Base-by-base conservation (phyloP, 2,797 vertebrate species). In the Phalanger gymnotis region DNA sequence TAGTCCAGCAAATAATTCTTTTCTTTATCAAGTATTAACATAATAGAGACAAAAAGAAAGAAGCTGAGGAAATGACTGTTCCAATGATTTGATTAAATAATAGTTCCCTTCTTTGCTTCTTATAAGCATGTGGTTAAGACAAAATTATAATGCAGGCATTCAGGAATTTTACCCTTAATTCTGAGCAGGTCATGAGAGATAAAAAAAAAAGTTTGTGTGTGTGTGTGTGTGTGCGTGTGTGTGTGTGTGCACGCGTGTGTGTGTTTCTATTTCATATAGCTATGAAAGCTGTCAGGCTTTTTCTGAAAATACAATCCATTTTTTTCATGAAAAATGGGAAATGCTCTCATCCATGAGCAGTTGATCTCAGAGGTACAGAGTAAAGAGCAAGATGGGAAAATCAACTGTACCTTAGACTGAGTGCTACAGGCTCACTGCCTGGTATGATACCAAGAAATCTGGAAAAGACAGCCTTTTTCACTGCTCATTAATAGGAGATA, bases 251-350 rank as follows among this genome's bases (percentile, higher is more conserved):
- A 3, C 28, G 34, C 53, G 53, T 91, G n/a, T 96, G 54, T 90
- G 4, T 25, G 11, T 91, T 5, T 30, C 9, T n/a, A n/a, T 34
- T 13, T 47, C 30, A 19, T 91, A 66, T 95, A 94, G 96, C 51
- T 95, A 96, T 95, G 92, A 93, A 73, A 91, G 40, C 90, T 95
- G 91, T 94, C 90, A 96, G 61, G 54, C 0, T 94, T 95, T 95
- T 92, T 92, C 93, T 92, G 90, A 92, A 97, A 97, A 61, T 31
- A 2, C 40, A 56, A 81, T 97, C 93, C 95, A 97, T 96, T 97
- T 97, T 97, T 97, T 97, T 96, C 91, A 96, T 94, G 87, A 95
- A 96, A 95, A 95, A 95, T 27, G 92, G 95, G 95, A 95, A 96
- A 92, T 28, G 81, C 90, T 94, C 31, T 97, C 73, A 95, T 96